A percentile compares a stretch with the other conserved stretches of the same genome.
These are phyloP conservation scores for Malacoctenus gilli DNA, from an alignment of 2,797 vertebrate species.

Conservation along the genomic window DNA sequence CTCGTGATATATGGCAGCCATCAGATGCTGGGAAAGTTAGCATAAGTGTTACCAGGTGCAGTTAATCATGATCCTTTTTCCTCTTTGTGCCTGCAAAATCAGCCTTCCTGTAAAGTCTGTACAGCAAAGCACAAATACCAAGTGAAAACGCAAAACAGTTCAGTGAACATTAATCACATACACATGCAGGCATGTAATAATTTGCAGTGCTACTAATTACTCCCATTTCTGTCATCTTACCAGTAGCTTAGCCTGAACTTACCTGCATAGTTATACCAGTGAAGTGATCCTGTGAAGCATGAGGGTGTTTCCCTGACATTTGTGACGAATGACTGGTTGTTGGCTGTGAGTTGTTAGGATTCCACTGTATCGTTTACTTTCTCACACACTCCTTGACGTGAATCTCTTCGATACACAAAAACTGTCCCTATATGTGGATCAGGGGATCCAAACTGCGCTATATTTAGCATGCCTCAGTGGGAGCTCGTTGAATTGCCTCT, in stretches of 20 bases:
- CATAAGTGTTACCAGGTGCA: too few species aligned
- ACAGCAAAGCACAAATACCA: too few species aligned
- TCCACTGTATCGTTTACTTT: constrained; percentile 19
- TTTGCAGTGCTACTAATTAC: not conserved
- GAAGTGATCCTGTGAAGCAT: constrained; percentile 14
- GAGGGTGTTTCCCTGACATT: constrained; percentile 23
- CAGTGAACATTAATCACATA: too few species aligned
- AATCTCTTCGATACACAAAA: constrained; percentile 38
- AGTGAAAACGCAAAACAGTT: too few species aligned
- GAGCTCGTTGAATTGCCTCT: constrained; percentile 48
- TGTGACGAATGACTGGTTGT: constrained; percentile 35
- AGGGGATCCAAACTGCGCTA: constrained; percentile 20
- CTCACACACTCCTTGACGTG: constrained; percentile 29
- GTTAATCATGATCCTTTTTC: too few species aligned
- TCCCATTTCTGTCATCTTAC: not conserved
- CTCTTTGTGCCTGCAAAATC: too few species aligned
- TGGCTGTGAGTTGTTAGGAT: constrained; percentile 27
- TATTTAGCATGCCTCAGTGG: constrained; percentile 43
- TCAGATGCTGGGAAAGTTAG: too few species aligned
- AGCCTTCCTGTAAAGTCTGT: too few species aligned
- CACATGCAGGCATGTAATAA: not conserved
- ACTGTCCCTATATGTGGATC: constrained; percentile 34
- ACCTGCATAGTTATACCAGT: constrained; percentile 2
- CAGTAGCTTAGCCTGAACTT: not conserved
- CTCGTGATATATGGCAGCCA: too few species aligned